These are phyloP conservation scores for Paramormyrops kingsleyae DNA, from an alignment of 2,113 vertebrate genomes.

Conservation along the genomic window DNA sequence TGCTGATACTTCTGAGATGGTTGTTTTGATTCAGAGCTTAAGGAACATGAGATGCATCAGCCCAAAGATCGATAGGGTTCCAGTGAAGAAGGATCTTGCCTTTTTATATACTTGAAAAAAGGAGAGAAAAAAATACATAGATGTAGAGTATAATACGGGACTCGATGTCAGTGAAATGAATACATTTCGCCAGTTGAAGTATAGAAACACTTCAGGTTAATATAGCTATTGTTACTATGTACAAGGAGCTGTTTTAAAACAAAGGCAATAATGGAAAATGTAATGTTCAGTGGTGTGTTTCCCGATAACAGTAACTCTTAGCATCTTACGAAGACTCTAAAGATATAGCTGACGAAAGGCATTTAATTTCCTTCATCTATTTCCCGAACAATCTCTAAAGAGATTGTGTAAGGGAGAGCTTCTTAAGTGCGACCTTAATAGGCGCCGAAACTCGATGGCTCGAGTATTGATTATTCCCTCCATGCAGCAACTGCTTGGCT, in stretches of 20 bases:
- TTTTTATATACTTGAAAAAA: background rate
- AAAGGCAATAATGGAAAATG: background rate
- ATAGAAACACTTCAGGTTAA: background rate
- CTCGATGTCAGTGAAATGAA: background rate
- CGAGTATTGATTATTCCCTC: too few relatives aligned
- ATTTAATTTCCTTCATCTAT: too few relatives aligned
- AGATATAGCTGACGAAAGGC: too few relatives aligned
- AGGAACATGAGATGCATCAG: background rate
- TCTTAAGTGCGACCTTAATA: too few relatives aligned
- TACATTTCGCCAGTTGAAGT: background rate
- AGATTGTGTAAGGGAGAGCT: too few relatives aligned
- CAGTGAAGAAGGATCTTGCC: background rate
- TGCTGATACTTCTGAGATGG: background rate
- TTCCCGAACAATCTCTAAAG: too few relatives aligned
- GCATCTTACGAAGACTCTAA: too few relatives aligned
- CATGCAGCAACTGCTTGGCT: too few relatives aligned
- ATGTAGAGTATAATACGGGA: background rate
- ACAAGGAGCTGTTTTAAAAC: background rate
- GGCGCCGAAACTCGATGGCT: too few relatives aligned
- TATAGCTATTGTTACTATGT: background rate
- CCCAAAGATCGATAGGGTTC: background rate
- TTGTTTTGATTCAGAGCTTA: background rate
- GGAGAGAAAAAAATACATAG: background rate
- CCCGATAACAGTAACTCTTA: too few relatives aligned
- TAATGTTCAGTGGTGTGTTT: background rate